Evolutionary conservation across 2,888 invertebrate genomes (phyloP).

Genomic region (Mimas tiliae): DNA sequence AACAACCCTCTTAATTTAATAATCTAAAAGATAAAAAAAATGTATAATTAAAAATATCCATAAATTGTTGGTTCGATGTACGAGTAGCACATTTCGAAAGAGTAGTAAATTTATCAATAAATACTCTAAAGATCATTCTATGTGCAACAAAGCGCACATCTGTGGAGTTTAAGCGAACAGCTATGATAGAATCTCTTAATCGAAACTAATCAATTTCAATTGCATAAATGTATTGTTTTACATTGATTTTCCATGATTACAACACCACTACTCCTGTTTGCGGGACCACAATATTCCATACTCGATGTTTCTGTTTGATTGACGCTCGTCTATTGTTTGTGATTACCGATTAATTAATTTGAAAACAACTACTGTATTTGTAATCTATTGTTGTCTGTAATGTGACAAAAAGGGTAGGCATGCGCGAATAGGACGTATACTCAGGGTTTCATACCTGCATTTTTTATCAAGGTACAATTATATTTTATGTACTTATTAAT

Average conservation of each 20-base stretch:
- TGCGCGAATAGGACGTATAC: neutral
- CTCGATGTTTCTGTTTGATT: constrained; percentile 28
- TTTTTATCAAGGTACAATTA: neutral
- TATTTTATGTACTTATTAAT: too few relatives aligned
- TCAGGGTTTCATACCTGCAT: neutral
- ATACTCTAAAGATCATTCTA: neutral
- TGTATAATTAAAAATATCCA: too few relatives aligned
- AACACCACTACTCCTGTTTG: constrained; percentile 28
- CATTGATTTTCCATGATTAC: constrained; percentile 29
- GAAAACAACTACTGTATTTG: constrained; percentile 14
- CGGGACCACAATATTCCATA: constrained; percentile 31
- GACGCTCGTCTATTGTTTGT: constrained; percentile 13
- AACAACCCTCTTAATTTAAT: neutral
- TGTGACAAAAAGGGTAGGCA: neutral
- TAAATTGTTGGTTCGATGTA: too few relatives aligned
- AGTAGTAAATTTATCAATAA: neutral
- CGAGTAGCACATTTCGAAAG: neutral
- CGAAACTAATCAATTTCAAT: constrained; percentile 72
- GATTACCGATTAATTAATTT: constrained; percentile 12
- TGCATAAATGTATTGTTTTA: constrained; percentile 43
- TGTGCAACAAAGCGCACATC: neutral
- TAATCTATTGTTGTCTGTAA: constrained; percentile 6
- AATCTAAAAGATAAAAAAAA: neutral
- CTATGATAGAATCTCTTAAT: constrained; percentile 59
- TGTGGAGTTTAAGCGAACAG: constrained; percentile 49